Conservation (phyloP, 2,888 invertebrate genomes). For the Stenurella melanura region DNA sequence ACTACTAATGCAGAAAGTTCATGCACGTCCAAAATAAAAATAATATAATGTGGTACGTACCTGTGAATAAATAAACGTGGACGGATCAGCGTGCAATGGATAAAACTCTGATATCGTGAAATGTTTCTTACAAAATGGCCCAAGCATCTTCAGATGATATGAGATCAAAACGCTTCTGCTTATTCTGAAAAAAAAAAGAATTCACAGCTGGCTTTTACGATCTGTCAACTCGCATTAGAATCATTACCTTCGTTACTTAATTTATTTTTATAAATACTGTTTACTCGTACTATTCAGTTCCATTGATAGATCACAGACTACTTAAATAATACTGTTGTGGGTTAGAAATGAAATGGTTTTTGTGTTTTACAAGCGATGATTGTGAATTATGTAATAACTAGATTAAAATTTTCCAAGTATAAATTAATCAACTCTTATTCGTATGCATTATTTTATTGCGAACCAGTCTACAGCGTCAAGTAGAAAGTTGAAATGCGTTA, state of each 20-base stretch:
- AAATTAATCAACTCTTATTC: neutral
- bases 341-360: neutral
- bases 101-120: constrained; percentile 63
- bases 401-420: constrained; percentile 13
- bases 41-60: constrained; percentile 58
- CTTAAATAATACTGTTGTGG: neutral
- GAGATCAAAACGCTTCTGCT: neutral
- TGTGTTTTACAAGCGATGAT: neutral
- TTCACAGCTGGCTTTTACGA: neutral
- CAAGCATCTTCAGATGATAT: constrained; percentile 52
- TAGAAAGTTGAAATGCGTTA: constrained; percentile 7
- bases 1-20: no score
- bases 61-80: constrained; percentile 67
- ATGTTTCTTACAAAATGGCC: constrained; percentile 64
- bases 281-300: neutral
- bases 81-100: constrained; percentile 64
- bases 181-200: constrained; percentile 10
- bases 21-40: neutral
- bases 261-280: neutral
- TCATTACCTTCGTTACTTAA: neutral
- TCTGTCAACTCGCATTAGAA: neutral
- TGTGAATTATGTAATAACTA: constrained; percentile 9
- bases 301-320: neutral
- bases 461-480: neutral
- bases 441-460: neutral